Conservation (phyloP, 1,140 invertebrate genomes). For the Drosophila dunni region DNA sequence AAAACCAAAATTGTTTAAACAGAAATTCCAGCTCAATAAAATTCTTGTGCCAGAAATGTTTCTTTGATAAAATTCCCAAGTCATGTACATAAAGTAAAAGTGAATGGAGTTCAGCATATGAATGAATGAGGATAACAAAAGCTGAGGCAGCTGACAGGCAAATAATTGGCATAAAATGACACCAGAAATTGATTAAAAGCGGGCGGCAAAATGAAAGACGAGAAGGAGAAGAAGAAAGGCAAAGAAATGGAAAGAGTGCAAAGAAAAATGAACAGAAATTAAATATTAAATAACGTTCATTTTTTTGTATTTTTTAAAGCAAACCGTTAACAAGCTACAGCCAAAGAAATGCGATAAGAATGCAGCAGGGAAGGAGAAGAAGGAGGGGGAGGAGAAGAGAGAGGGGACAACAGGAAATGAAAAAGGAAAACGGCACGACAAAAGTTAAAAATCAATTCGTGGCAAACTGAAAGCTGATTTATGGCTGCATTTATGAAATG, state of each 20-base stretch:
- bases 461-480: conserved; percentile 82
- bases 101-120: conserved; percentile 36
- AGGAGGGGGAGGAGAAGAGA: conserved; percentile 13
- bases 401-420: conserved; percentile 59
- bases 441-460: conserved; percentile 83
- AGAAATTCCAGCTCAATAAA: not conserved
- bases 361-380: conserved; percentile 23
- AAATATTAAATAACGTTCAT: conserved; percentile 72
- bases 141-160: conserved; percentile 37
- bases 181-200: conserved; percentile 73
- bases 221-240: conserved; percentile 2
- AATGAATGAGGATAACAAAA: conserved; percentile 15
- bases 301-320: conserved; percentile 48
- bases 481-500: conserved; percentile 82
- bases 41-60: not conserved
- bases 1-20: too few relatives aligned
- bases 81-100: conserved; percentile 9
- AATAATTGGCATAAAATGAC: conserved; percentile 78
- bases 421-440: conserved; percentile 57
- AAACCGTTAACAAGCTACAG: conserved; percentile 68
- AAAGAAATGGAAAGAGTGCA: conserved; percentile 4
- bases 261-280: conserved; percentile 40
- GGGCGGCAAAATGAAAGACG: conserved; percentile 3
- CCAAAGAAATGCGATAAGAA: conserved; percentile 75
- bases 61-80: conserved; percentile 18